phyloP scores from a whole-genome alignment of 1,140 invertebrate genomes.

The Reticulitermes speratus region DNA sequence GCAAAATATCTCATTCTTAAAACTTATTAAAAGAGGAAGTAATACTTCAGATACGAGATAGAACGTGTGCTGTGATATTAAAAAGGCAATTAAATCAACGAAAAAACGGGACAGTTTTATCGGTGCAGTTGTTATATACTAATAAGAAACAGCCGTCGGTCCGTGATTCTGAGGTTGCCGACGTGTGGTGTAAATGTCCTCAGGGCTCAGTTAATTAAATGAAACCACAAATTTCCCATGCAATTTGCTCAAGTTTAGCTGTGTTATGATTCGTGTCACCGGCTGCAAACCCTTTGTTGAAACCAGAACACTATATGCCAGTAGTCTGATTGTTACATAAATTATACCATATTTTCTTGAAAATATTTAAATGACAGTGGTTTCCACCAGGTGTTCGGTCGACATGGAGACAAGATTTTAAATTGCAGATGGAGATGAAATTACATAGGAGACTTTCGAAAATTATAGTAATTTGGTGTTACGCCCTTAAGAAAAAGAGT shows the following conservation, averaged over 20 bases:
- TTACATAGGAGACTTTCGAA: neutral
- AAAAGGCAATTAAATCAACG: neutral
- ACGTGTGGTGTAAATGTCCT: neutral
- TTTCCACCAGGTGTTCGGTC: neutral
- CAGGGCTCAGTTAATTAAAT: neutral
- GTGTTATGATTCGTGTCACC: neutral
- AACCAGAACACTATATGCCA: neutral
- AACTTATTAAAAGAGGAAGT: too few relatives aligned
- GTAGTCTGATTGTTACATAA: neutral
- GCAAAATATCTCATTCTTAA: too few relatives aligned
- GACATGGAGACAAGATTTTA: neutral
- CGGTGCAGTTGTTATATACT: neutral
- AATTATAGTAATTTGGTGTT: neutral
- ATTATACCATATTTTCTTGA: neutral
- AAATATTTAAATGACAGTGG: neutral
- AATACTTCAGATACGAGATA: too few relatives aligned
- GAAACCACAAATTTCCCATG: neutral
- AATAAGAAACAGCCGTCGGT: neutral
- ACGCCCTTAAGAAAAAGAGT: too few relatives aligned
- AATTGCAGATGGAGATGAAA: neutral
- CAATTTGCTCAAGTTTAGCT: neutral
- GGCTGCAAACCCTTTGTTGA: neutral
- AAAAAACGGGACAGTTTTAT: neutral
- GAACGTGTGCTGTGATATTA: neutral
- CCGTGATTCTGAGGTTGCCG: neutral